Conservation (phyloP, 2,113 vertebrate species). For the Agapornis roseicollis region DNA sequence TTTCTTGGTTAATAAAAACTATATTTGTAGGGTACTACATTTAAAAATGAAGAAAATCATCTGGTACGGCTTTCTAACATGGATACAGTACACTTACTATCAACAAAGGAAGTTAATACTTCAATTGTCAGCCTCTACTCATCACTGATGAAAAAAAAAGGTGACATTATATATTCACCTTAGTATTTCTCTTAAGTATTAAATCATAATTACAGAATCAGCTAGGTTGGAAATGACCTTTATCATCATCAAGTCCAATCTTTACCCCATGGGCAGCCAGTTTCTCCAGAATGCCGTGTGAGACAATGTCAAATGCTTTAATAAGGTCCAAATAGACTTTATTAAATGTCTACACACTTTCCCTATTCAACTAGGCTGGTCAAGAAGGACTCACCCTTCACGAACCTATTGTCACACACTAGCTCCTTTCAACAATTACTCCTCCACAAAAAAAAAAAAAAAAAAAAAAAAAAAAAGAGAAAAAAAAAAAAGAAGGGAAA, state of each 20-base stretch:
- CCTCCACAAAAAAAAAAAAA: background rate
- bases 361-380: background rate
- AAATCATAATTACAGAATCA: background rate
- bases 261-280: background rate
- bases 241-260: background rate
- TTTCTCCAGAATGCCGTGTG: background rate
- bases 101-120: background rate
- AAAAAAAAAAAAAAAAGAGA: too few species aligned
- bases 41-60: background rate
- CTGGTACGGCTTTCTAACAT: background rate
- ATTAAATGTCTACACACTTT: background rate
- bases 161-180: background rate
- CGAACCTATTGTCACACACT: background rate
- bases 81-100: background rate
- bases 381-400: background rate
- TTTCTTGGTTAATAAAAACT: background rate
- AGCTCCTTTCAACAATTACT: background rate
- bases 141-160: rapidly evolving
- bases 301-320: background rate
- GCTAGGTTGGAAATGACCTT: background rate
- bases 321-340: background rate
- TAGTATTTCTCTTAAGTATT: too few species aligned
- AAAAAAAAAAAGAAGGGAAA: too few species aligned
- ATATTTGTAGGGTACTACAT: background rate
- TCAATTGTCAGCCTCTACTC: background rate